Conservation (phyloP, 2,888 invertebrate genomes). For the Plebejus melissa region DNA sequence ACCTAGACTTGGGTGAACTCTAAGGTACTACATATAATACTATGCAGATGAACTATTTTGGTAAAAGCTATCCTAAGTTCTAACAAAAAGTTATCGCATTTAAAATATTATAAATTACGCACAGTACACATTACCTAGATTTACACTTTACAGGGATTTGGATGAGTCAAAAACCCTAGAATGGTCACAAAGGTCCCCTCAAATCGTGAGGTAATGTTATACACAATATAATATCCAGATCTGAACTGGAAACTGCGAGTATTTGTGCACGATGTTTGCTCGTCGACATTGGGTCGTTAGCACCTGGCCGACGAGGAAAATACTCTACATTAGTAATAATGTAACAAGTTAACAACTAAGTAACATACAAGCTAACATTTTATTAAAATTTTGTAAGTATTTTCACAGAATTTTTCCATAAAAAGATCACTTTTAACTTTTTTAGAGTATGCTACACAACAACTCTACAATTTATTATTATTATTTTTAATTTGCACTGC, state of each 20-base stretch:
- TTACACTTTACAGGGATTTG: no score
- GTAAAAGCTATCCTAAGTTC: no score
- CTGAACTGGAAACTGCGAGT: background rate
- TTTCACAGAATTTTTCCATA: background rate
- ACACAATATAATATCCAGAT: background rate
- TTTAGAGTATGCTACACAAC: background rate
- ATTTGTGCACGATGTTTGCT: slow-evolving; percentile 1
- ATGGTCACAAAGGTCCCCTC: background rate
- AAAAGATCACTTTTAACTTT: background rate
- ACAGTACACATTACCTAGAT: no score
- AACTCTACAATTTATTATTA: no score
- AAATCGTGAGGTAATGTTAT: background rate
- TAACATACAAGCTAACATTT: background rate
- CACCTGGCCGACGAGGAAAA: background rate
- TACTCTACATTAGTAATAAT: background rate
- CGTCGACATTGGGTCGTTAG: background rate
- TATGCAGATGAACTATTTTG: no score
- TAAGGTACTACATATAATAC: no score
- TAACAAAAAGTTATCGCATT: no score
- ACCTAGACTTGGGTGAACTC: no score
- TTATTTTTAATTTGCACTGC: no score
- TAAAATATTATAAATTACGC: no score
- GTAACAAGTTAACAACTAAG: background rate
- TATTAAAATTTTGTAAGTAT: background rate
- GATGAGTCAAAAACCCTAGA: no score